A percentile compares a stretch with the other conserved stretches of the same genome.
Evolutionary conservation across 2,888 invertebrate species (phyloP).

Genomic region (Rhaphigaster nebulosa): DNA sequence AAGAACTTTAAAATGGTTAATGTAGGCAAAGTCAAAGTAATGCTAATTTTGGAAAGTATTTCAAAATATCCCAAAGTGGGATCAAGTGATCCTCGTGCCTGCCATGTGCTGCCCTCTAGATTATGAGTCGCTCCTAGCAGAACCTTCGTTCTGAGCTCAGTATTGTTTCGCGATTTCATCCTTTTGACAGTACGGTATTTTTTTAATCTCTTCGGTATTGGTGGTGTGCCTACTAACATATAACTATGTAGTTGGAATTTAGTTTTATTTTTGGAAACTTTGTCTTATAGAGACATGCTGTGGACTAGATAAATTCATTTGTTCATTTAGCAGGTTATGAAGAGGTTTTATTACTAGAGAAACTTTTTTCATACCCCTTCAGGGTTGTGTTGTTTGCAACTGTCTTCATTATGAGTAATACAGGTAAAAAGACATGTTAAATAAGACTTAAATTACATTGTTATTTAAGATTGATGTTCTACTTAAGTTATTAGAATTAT

Average conservation of each 20-base stretch:
- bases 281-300: not conserved
- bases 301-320: slow-evolving; percentile 30
- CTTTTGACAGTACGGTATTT: not conserved
- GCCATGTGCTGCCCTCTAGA: slow-evolving; percentile 38
- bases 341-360: slow-evolving; percentile 45
- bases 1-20: not conserved
- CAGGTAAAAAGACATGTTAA: slow-evolving; percentile 37
- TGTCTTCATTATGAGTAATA: slow-evolving; percentile 30
- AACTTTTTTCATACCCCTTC: slow-evolving; percentile 30
- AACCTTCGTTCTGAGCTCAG: slow-evolving; percentile 14
- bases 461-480: not conserved
- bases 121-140: not conserved
- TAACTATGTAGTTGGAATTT: slow-evolving; percentile 17
- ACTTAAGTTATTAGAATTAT: not conserved
- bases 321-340: slow-evolving; percentile 46
- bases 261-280: not conserved
- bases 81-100: not conserved
- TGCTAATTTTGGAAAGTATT: slow-evolving; percentile 17
- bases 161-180: slow-evolving; percentile 40
- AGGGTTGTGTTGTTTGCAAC: not conserved
- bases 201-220: not conserved
- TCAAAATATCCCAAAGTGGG: not conserved
- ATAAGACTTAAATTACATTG: slow-evolving; percentile 14
- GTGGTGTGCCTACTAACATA: not conserved
- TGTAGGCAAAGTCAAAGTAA: not conserved